phyloP scores from a whole-genome alignment of 2,888 invertebrate genomes.

The Watsonalla cultraria region DNA sequence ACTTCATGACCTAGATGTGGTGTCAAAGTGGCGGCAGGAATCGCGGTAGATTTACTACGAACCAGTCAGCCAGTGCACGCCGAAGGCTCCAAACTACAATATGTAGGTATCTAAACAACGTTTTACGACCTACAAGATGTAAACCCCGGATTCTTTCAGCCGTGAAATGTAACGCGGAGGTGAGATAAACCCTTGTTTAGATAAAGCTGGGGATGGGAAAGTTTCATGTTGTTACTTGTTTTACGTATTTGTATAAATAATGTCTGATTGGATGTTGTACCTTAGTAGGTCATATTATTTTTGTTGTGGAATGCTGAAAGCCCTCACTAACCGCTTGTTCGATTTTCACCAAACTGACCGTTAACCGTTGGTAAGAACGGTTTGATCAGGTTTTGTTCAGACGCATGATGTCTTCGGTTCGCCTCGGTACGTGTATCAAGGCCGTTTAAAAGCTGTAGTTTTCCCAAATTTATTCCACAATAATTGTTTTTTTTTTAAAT shows the following conservation, averaged over 20 bases:
- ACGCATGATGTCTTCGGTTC: too few relatives aligned
- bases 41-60: slow-evolving; percentile 36
- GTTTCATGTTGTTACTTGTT: not conserved
- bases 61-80: slow-evolving; percentile 32
- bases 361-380: too few relatives aligned
- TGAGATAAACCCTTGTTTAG: not conserved
- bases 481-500: too few relatives aligned
- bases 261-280: too few relatives aligned
- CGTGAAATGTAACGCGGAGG: slow-evolving; percentile 1
- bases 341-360: too few relatives aligned
- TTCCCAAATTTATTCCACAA: too few relatives aligned
- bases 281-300: too few relatives aligned
- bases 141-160: slow-evolving; percentile 12
- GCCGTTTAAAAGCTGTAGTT: too few relatives aligned
- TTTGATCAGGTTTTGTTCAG: too few relatives aligned
- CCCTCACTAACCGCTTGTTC: too few relatives aligned
- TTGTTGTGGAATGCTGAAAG: too few relatives aligned
- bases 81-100: slow-evolving; percentile 18
- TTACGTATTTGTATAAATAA: not conserved
- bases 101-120: slow-evolving; percentile 19
- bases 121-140: slow-evolving; percentile 21
- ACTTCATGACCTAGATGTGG: slow-evolving; percentile 42
- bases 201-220: not conserved
- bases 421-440: too few relatives aligned
- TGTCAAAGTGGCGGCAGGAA: slow-evolving; percentile 31